Conservation (phyloP, 2,113 vertebrate species). For the Phyllostomus hastatus region DNA sequence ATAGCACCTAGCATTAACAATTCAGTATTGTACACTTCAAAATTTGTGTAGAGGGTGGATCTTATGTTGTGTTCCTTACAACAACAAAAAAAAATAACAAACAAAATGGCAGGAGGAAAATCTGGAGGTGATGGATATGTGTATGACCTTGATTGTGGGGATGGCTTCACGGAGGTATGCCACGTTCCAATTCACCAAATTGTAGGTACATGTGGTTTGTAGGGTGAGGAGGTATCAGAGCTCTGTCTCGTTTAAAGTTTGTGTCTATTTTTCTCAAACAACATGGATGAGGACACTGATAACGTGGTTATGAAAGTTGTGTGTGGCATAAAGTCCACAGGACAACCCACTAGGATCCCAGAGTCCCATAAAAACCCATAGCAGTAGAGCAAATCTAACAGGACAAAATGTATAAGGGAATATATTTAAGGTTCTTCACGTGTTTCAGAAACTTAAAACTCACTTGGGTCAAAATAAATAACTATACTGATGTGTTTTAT, state of each 20-base stretch:
- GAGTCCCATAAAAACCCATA: background rate
- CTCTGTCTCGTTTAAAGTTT: background rate
- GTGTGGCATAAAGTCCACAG: background rate
- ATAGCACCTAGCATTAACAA: background rate
- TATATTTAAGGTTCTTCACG: background rate
- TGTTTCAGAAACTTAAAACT: constrained; percentile 2
- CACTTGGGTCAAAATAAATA: background rate
- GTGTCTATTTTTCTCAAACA: background rate
- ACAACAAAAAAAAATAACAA: background rate
- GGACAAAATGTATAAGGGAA: background rate
- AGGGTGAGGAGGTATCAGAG: background rate
- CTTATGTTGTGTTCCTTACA: background rate
- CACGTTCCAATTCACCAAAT: background rate
- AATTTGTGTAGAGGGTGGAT: background rate
- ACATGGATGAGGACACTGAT: background rate
- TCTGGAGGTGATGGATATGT: background rate
- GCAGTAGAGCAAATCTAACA: background rate
- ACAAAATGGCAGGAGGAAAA: background rate
- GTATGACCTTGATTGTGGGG: background rate
- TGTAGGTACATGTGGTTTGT: accelerated
- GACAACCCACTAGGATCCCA: background rate
- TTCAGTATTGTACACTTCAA: background rate
- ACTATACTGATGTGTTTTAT: background rate
- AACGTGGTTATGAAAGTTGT: background rate
- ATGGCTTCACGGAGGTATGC: background rate